Evolutionary conservation across 2,797 vertebrate genomes (phyloP).

Genomic region (Microhierax caerulescens): DNA sequence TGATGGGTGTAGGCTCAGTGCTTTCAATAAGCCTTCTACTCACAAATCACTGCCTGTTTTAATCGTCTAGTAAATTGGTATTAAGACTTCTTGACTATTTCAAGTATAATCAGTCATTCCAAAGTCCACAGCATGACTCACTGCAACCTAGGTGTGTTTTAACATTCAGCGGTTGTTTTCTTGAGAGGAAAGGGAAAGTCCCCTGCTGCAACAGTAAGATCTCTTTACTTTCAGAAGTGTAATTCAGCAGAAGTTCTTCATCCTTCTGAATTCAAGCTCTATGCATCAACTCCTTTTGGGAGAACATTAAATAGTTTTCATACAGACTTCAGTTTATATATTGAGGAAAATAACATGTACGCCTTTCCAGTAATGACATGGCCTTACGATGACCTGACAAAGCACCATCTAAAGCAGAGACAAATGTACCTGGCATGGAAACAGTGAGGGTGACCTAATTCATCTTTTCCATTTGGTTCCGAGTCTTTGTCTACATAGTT

Average conservation of each 20-base stretch:
- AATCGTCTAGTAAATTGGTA: not conserved
- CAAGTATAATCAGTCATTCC: conserved; percentile 8
- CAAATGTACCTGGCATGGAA: not conserved
- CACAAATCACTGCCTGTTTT: not conserved
- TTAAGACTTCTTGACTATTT: not conserved
- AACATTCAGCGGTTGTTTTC: conserved; percentile 35
- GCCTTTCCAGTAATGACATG: not conserved
- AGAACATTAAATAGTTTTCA: not conserved
- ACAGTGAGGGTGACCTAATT: not conserved
- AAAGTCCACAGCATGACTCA: conserved; percentile 49
- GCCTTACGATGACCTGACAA: conserved; percentile 2
- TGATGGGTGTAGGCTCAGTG: not conserved
- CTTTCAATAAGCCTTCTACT: not conserved
- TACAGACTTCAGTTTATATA: not conserved
- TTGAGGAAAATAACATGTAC: not conserved
- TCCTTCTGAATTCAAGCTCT: not conserved
- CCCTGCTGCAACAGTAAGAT: not conserved
- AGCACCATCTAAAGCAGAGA: not conserved
- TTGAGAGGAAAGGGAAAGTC: conserved; percentile 51
- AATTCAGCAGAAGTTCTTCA: not conserved
- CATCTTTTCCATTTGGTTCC: not conserved
- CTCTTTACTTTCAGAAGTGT: not conserved
- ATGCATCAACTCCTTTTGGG: not conserved
- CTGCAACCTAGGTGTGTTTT: conserved; percentile 33
- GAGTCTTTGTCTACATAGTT: not conserved